phyloP scores from a whole-genome alignment of 2,113 vertebrate genomes.

The Craseonycteris thonglongyai region DNA sequence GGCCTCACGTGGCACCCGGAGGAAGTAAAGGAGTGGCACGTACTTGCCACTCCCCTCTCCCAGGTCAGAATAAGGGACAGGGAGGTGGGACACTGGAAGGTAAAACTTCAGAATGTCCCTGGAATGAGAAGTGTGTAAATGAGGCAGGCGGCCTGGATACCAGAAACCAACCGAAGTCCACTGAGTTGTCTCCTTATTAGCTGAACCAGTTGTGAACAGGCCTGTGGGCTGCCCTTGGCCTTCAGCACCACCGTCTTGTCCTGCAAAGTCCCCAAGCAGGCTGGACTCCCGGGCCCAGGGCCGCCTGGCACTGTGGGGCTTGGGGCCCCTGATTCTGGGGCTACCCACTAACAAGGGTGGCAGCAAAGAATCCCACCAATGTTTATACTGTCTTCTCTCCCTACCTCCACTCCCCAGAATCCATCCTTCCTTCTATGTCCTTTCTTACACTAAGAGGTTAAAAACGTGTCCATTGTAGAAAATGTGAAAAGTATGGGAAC shows the following conservation, averaged over 20 bases:
- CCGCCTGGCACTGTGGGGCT: not conserved
- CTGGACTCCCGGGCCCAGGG: not conserved
- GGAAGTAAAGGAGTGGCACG: not conserved
- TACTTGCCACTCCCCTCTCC: not conserved
- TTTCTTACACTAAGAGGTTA: not conserved
- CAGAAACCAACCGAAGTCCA: not conserved
- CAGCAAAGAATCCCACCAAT: not conserved
- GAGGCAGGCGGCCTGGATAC: not conserved
- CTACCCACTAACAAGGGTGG: rapidly evolving
- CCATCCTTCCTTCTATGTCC: not conserved
- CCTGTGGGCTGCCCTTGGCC: not conserved
- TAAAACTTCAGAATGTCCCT: not conserved
- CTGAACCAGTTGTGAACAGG: rapidly evolving
- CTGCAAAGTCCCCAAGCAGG: not conserved
- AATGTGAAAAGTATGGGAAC: not conserved
- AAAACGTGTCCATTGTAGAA: not conserved
- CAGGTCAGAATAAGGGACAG: no score
- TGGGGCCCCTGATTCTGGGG: rapidly evolving
- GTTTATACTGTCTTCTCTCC: rapidly evolving
- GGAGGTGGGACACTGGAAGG: not conserved
- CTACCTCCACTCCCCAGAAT: not conserved
- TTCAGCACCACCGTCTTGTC: rapidly evolving
- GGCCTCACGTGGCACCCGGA: no score
- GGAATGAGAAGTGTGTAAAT: not conserved
- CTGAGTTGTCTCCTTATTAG: rapidly evolving